These are phyloP conservation scores for Eilema depressum DNA, from an alignment of 2,888 invertebrate species.

Conservation along the genomic window DNA sequence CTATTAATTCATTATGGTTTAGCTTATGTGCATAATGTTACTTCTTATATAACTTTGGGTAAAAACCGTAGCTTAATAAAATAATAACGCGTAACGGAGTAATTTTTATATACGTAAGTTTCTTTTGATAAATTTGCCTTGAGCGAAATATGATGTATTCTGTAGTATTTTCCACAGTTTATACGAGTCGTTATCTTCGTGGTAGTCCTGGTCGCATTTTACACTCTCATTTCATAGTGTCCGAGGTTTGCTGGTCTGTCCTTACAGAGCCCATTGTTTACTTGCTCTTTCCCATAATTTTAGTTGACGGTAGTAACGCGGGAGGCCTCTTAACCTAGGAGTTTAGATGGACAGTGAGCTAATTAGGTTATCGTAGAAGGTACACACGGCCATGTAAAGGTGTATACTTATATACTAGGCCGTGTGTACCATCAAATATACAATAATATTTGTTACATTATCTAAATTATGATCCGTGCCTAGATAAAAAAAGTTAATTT, in stretches of 20 bases:
- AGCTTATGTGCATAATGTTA: neutral
- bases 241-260: no score
- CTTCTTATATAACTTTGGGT: conserved; percentile 1
- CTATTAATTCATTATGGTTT: conserved; percentile 17
- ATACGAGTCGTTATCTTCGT: neutral
- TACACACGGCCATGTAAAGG: no score
- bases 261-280: neutral
- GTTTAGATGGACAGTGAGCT: neutral
- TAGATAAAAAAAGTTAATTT: neutral
- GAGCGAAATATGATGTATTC: neutral
- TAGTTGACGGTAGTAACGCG: neutral
- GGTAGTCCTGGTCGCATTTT: no score
- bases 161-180: neutral
- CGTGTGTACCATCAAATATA: neutral
- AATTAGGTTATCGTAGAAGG: no score
- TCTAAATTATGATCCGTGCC: neutral
- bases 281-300: neutral
- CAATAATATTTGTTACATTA: neutral
- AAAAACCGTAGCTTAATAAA: conserved; percentile 18
- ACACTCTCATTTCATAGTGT: no score
- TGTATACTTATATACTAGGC: no score
- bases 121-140: neutral
- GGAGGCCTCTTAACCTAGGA: neutral
- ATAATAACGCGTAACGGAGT: neutral
- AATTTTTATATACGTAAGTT: neutral